Conservation (phyloP, 2,113 vertebrate species). For the Heterocephalus glaber region DNA sequence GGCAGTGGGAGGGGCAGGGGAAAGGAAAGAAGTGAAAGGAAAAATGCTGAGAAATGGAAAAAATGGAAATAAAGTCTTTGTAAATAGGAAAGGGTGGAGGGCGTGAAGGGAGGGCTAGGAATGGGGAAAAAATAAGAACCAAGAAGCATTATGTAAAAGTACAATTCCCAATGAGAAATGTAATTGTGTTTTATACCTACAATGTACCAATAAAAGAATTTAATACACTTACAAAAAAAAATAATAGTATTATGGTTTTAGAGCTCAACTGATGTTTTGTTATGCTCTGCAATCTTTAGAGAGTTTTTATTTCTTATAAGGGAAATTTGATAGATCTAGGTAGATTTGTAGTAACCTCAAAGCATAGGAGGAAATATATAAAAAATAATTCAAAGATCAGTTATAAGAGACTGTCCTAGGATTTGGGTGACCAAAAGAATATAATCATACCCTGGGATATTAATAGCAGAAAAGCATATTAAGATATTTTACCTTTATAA, state of each 20-base stretch:
- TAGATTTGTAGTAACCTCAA: not conserved
- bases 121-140: too few species aligned
- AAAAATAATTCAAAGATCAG: not conserved
- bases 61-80: too few species aligned
- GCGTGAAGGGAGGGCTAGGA: too few species aligned
- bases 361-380: not conserved
- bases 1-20: too few species aligned
- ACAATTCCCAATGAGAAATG: too few species aligned
- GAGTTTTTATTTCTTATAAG: not conserved
- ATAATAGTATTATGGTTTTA: not conserved
- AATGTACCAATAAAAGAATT: too few species aligned
- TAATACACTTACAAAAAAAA: too few species aligned
- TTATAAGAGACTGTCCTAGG: not conserved
- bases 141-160: too few species aligned
- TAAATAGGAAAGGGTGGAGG: too few species aligned
- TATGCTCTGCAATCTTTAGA: not conserved
- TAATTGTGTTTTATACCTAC: too few species aligned
- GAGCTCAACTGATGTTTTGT: not conserved
- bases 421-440: conserved; percentile 31
- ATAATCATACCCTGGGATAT: not conserved
- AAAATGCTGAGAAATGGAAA: too few species aligned
- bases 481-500: not conserved
- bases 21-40: too few species aligned
- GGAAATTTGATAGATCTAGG: not conserved
- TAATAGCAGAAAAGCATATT: not conserved